Conservation (phyloP, 2,797 vertebrate genomes). For the Sylvilagus floridanus region DNA sequence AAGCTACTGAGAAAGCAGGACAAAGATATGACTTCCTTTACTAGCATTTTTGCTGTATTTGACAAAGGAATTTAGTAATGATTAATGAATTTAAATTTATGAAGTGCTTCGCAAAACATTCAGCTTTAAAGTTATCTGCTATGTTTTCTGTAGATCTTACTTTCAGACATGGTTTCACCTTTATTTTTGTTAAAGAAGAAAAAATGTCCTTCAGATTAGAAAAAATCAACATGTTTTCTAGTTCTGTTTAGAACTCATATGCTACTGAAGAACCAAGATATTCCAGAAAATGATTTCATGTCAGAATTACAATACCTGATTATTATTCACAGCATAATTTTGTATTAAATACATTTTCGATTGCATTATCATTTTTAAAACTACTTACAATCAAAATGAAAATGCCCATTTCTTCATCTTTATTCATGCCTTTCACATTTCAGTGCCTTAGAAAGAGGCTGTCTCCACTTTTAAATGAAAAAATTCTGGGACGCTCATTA, state of each 20-base stretch:
- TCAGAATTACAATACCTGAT: conserved; percentile 69
- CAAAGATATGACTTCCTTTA: conserved; percentile 10
- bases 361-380: conserved; percentile 78
- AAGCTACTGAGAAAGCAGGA: conserved; percentile 49
- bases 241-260: conserved; percentile 65
- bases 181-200: conserved; percentile 57
- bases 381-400: conserved; percentile 80
- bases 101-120: conserved; percentile 43
- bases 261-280: conserved; percentile 66
- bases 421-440: conserved; percentile 72
- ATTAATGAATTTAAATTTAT: conserved; percentile 56
- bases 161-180: conserved; percentile 13
- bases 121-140: conserved; percentile 24
- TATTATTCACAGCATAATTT: conserved; percentile 81
- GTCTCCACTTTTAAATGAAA: conserved; percentile 56
- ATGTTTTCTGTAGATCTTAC: conserved; percentile 39
- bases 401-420: conserved; percentile 77
- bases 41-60: conserved; percentile 46
- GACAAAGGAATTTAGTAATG: conserved; percentile 42
- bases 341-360: conserved; percentile 79
- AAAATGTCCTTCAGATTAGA: conserved; percentile 43
- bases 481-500: conserved; percentile 49
- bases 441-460: conserved; percentile 50
- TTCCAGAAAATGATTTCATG: conserved; percentile 72
- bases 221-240: conserved; percentile 42